Evolutionary conservation across 1,140 invertebrate species (phyloP).

Genomic region (Lamellibrachia luymesi): DNA sequence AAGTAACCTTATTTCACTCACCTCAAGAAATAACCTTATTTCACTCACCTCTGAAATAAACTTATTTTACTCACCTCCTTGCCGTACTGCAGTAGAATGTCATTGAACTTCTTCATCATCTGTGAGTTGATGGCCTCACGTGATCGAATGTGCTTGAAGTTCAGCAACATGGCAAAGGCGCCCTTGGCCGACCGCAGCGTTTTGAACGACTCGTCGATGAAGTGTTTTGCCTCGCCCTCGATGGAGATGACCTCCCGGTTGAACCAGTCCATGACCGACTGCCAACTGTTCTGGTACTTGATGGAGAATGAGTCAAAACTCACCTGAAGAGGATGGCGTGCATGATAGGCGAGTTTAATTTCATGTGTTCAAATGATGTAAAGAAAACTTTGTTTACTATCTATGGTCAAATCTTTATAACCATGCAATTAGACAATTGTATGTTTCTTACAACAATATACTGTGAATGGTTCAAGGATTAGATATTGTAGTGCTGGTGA

Average conservation of each 20-base stretch:
- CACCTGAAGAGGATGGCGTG: conserved; percentile 51
- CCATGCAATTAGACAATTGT: no score
- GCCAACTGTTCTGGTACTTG: conserved; percentile 78
- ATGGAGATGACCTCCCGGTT: conserved; percentile 71
- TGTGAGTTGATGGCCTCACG: conserved; percentile 70
- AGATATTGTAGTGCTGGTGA: no score
- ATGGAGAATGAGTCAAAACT: conserved; percentile 79
- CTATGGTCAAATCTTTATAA: no score
- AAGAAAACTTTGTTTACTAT: no score
- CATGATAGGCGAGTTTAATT: not conserved
- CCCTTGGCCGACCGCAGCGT: conserved; percentile 75
- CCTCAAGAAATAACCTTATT: no score
- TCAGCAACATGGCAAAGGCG: conserved; percentile 75
- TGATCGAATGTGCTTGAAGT: conserved; percentile 77
- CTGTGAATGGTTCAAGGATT: no score
- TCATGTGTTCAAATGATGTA: not conserved
- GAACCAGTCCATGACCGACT: conserved; percentile 74
- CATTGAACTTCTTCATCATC: conserved; percentile 77
- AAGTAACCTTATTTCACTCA: no score
- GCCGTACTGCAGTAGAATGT: conserved; percentile 79
- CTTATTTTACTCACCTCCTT: conserved; percentile 65
- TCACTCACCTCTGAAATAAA: not conserved
- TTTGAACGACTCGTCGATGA: conserved; percentile 83
- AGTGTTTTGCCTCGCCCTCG: conserved; percentile 78
- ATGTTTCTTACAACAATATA: not conserved